Conservation (phyloP, 2,888 invertebrate species). For the Agrochola lota region DNA sequence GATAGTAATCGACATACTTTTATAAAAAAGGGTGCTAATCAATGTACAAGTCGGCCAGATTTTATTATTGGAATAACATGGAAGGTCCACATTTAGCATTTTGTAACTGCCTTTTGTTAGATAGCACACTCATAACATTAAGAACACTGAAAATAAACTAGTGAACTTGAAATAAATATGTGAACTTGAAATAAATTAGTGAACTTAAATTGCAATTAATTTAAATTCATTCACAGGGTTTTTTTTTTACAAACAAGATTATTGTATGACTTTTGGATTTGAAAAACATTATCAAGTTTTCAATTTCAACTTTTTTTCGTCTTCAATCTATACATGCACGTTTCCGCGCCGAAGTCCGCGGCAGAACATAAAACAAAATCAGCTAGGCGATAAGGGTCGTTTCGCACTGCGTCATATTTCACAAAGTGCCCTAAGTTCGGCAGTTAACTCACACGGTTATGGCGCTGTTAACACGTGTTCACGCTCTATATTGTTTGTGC, state of each 20-base stretch:
- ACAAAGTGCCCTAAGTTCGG: slow-evolving; percentile 89
- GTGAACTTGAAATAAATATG: too few relatives aligned
- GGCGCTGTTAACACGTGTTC: slow-evolving; percentile 89
- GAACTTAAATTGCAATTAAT: background rate
- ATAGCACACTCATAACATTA: background rate
- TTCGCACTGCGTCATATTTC: slow-evolving; percentile 88
- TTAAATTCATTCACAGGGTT: background rate
- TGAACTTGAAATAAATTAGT: background rate
- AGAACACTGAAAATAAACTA: background rate
- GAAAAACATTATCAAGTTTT: background rate
- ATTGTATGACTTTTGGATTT: background rate
- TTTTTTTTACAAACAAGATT: background rate
- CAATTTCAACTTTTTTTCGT: background rate
- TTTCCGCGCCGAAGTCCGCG: slow-evolving; percentile 27
- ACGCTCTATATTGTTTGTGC: slow-evolving; percentile 84
- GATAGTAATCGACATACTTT: background rate
- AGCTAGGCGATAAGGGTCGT: slow-evolving; percentile 83
- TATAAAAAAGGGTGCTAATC: background rate
- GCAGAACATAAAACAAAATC: slow-evolving; percentile 77
- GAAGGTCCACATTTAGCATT: background rate
- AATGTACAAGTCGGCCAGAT: background rate
- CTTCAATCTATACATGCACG: slow-evolving; percentile 10
- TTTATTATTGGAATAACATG: background rate
- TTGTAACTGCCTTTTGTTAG: background rate
- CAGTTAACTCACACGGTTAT: slow-evolving; percentile 88